Evolutionary conservation across 1,140 invertebrate species (phyloP), one percentile per base, ranked within the genome.

Genomic region (Drosophila athabasca): DNA sequence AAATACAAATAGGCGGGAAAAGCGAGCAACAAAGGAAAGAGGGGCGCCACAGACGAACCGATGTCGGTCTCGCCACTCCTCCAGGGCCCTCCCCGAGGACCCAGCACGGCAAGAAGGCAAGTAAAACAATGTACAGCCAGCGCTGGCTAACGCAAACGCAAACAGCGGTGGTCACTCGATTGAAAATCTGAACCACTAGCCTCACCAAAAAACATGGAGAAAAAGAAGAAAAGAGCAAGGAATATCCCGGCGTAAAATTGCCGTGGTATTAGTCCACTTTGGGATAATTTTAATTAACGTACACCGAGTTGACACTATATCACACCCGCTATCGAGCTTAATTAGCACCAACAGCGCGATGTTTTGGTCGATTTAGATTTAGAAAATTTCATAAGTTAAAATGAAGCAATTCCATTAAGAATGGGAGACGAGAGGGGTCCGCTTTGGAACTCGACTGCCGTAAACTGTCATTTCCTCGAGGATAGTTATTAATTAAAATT

Each of bases 161-260:
- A 39, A 39, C 35, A 39, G 35, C 35, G 11, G 11, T 39, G 35
- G 35, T 39, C 35, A 39, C 26, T 15, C 54, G 54, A 45, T 46
- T 46, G 17, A 45, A 45, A 57, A 24, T 57, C 15, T 24, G 29
- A 41, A 7, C 43, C 13, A 22, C 41, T 2, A 44, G 15, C n/a
- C 39, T 3, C 41, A 41, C 19, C 17, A 9, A 17, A 55, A 22
- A 26, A 24, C 29, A 45, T 29, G 45, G 26, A 24, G 49, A 44
- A 19, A 31, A 46, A 43, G 11, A 17, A 9, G 59, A 70, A 65
- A 77, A 68, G 31, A 62, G 62, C 65, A 80, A 26, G n/a, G 29
- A 49, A 49, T 6, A n/a, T 2, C 11, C 17, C 41, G 39, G 17
- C 54, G 44, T 15, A 17, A 57, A 57, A 26, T 29, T 24, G 26